Base-by-base conservation (phyloP, 2,888 invertebrate genomes). In the Syrphus vitripennis region DNA sequence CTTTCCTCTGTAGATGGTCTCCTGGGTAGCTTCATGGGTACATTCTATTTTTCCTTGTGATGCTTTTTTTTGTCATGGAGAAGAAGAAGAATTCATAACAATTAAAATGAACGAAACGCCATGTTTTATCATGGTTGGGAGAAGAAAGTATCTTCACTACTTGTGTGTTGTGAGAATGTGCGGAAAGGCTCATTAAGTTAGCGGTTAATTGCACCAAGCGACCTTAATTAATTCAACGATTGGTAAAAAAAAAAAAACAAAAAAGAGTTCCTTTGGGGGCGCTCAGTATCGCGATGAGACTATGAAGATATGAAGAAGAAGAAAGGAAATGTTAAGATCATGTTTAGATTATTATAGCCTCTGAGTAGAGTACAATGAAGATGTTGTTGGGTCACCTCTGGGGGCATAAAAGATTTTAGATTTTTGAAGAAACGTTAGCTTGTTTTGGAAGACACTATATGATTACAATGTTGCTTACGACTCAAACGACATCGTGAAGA, bases 131-230 rank as follows among this genome's bases (percentile, higher is more conserved):
- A 69, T 34, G 16, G 45, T 81, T n/a, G 3, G 14, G 37, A 34
- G 59, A 59, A 81, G 76, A 84, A 84, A 84, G 76, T 72, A 83
- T 79, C 70, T 71, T 14, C 4, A n/a, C n/a, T n/a, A n/a, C n/a
- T n/a, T 57, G 4, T 10, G 5, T 37, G 48, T 45, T 53, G 57
- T 31, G 71, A 77, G 53, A 81, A 80, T 77, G 80, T 84, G 72
- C 45, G 55, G 80, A 84, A 61, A 72, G 72, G 40, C 67, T 72
- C 76, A 76, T 84, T 80, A 69, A 59, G 72, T 61, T 67, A 76
- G 81, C 81, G 72, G 84, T 76, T 81, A 84, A 84, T 84, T 76
- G 69, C 45, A 50, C 65, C 48, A 12, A 40, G 37, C 59, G 53
- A 76, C 71, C 80, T 75, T 83, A 65, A 70, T 79, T 79, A 79